These are phyloP conservation scores for Bellardia pandia DNA, from an alignment of 2,888 invertebrate species.

Conservation along the genomic window DNA sequence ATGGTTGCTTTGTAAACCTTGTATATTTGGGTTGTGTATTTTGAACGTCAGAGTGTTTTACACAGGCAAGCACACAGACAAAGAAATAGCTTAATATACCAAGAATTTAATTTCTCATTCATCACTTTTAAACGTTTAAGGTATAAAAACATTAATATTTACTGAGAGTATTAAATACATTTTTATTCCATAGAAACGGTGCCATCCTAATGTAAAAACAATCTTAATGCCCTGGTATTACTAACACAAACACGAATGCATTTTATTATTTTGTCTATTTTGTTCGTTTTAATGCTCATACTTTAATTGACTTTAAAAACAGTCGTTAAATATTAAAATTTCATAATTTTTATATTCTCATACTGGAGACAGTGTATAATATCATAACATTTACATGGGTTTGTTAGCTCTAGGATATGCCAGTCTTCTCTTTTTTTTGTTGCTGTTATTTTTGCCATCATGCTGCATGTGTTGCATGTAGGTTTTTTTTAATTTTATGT, in stretches of 20 bases:
- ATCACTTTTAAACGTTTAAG: too few species aligned
- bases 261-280: slow-evolving; percentile 39
- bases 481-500: slow-evolving; percentile 3
- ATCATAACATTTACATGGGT: slow-evolving; percentile 21
- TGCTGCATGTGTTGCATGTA: slow-evolving; percentile 29
- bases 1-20: too few species aligned
- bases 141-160: too few species aligned
- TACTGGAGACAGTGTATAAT: background rate
- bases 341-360: slow-evolving; percentile 54
- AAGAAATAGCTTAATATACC: too few species aligned
- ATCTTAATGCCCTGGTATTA: slow-evolving; percentile 12
- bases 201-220: background rate
- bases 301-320: slow-evolving; percentile 69
- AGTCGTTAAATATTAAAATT: slow-evolving; percentile 67
- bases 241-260: slow-evolving; percentile 39
- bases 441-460: slow-evolving; percentile 21
- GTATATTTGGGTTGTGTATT: too few species aligned
- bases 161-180: too few species aligned
- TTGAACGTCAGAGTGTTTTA: too few species aligned
- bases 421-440: background rate
- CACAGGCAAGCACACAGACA: too few species aligned
- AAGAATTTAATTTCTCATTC: too few species aligned
- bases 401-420: slow-evolving; percentile 15
- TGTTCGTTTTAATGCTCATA: slow-evolving; percentile 31
- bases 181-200: too few species aligned